phyloP scores from a whole-genome alignment of 2,888 invertebrate species.

The Phorcus lineatus region DNA sequence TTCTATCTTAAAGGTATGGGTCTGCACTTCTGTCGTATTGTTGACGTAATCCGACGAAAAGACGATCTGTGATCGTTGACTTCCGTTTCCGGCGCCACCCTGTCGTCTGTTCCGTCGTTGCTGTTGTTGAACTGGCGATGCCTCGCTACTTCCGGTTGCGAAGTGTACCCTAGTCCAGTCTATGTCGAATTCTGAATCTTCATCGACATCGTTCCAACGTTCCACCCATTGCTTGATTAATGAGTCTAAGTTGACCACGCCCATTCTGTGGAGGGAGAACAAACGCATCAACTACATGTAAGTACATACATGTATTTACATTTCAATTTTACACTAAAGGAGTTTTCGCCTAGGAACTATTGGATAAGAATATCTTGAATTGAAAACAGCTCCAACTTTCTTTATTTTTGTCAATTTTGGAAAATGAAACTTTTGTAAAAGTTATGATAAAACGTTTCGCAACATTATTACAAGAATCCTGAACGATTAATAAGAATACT shows the following conservation, averaged over 20 bases:
- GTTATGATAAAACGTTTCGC: no score
- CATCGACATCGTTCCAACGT: not conserved
- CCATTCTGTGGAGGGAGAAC: not conserved
- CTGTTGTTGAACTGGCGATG: not conserved
- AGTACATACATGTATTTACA: no score
- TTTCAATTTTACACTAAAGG: no score
- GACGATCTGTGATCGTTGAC: not conserved
- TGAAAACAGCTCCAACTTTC: no score
- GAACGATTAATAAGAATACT: no score
- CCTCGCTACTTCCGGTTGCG: not conserved
- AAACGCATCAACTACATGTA: no score
- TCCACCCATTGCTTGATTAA: not conserved
- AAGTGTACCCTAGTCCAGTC: not conserved
- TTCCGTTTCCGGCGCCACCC: not conserved
- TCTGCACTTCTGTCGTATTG: not conserved
- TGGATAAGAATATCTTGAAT: no score
- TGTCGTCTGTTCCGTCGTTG: not conserved
- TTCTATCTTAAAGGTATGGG: constrained; percentile 1
- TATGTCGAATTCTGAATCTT: not conserved
- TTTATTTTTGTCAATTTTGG: no score
- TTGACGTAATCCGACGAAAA: not conserved
- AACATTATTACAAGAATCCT: no score
- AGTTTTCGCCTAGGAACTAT: no score
- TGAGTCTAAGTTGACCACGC: not conserved
- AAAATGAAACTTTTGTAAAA: no score